Percentiles rank a stretch among this genome's conserved stretches.
Evolutionary conservation across 2,113 vertebrate genomes (phyloP).

Genomic region (Spea bombifrons): DNA sequence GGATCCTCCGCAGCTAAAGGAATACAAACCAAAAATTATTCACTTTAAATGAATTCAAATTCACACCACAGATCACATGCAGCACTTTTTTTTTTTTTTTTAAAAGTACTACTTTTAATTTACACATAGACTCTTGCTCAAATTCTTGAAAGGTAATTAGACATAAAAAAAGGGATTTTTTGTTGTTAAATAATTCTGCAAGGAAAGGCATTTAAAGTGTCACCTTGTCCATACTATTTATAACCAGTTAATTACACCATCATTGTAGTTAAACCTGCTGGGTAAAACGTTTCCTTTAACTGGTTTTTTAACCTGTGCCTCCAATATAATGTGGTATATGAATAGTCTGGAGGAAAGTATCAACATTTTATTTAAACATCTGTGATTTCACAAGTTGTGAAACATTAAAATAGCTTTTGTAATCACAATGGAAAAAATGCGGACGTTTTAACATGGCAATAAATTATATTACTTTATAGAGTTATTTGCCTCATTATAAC

Average conservation of each 20-base stretch:
- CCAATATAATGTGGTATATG: not conserved
- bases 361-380: conserved; percentile 11
- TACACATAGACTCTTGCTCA: not conserved
- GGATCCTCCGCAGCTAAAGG: no score
- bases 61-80: no score
- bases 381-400: conserved; percentile 26
- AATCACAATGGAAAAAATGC: conserved; percentile 35
- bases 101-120: not conserved
- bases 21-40: no score
- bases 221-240: conserved; percentile 10
- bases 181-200: conserved; percentile 5
- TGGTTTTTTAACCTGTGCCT: not conserved
- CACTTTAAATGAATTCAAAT: no score
- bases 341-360: not conserved
- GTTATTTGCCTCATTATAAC: conserved; percentile 3
- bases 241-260: conserved; percentile 12
- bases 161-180: not conserved
- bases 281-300: conserved; percentile 3
- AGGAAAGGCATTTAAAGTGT: conserved; percentile 5
- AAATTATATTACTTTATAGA: conserved; percentile 21
- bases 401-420: conserved; percentile 35
- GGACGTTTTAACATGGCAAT: conserved; percentile 3
- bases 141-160: conserved; percentile 13
- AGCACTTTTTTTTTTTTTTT: not conserved
- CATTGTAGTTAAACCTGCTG: conserved; percentile 5